Conservation (phyloP, 2,113 vertebrate species). For the Dicerorhinus sumatrensis region DNA sequence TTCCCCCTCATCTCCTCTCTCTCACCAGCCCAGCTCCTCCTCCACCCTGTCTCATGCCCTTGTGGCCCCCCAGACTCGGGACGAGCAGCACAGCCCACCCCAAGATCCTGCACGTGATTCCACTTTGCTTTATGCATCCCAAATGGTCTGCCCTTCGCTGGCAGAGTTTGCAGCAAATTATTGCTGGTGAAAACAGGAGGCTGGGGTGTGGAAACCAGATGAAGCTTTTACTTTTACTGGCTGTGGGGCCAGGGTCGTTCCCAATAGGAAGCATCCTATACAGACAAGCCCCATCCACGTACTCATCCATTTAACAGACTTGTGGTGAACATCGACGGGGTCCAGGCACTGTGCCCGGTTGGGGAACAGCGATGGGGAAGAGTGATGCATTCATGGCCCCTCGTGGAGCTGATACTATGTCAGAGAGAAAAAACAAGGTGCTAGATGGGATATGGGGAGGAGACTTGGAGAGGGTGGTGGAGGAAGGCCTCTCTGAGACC, state of each 20-base stretch:
- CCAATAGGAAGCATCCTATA: slow-evolving; percentile 53
- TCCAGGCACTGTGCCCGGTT: not conserved
- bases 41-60: not conserved
- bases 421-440: not conserved
- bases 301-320: slow-evolving; percentile 11
- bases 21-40: not conserved
- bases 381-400: too few relatives aligned
- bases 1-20: not conserved
- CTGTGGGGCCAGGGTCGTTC: slow-evolving; percentile 48
- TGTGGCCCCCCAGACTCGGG: not conserved
- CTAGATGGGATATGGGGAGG: too few relatives aligned
- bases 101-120: slow-evolving; percentile 68
- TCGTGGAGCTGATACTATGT: rapidly evolving
- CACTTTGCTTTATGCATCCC: slow-evolving; percentile 79
- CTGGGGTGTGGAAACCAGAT: slow-evolving; percentile 75
- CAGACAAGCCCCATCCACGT: not conserved
- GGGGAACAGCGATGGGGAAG: not conserved
- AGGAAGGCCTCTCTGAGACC: not conserved
- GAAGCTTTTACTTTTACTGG: slow-evolving; percentile 78
- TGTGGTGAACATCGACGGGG: not conserved
- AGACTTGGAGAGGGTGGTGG: too few relatives aligned
- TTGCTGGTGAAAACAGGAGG: slow-evolving; percentile 77
- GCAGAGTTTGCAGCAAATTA: slow-evolving; percentile 67
- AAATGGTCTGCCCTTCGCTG: slow-evolving; percentile 66
- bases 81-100: slow-evolving; percentile 47